Conservation (phyloP, 2,113 vertebrate genomes). For the Pluvianellus socialis region DNA sequence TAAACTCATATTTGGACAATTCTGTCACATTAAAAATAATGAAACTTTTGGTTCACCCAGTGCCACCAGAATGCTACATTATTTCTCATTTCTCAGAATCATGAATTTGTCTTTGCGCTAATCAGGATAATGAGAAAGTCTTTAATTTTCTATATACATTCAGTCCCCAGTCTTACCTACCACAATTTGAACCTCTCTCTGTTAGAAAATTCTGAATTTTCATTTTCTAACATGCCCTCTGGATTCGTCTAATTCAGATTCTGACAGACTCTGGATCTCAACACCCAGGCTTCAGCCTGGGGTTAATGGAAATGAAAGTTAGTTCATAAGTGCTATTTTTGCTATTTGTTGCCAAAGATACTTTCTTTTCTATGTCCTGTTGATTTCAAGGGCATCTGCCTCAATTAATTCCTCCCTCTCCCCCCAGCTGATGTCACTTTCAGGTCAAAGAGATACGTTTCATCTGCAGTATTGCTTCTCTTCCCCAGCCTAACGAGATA, state of each 20-base stretch:
- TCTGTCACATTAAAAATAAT: background rate
- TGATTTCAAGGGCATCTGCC: background rate
- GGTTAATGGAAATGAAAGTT: background rate
- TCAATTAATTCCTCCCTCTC: background rate
- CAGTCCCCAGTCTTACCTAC: background rate
- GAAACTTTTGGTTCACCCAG: background rate
- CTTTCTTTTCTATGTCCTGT: background rate
- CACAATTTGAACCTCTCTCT: background rate
- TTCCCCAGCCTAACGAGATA: background rate
- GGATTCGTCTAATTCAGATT: background rate
- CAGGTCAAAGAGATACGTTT: background rate
- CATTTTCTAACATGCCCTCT: background rate
- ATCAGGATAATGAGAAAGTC: background rate
- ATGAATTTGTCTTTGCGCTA: background rate
- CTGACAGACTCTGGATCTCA: background rate
- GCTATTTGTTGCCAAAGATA: background rate
- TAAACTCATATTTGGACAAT: background rate
- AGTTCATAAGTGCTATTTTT: background rate
- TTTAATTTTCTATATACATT: background rate
- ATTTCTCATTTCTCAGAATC: background rate
- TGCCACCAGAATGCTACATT: background rate
- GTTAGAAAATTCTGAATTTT: background rate
- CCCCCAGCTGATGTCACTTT: background rate
- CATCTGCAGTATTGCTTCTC: background rate
- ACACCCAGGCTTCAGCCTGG: background rate